Conservation (phyloP, 2,888 invertebrate genomes). For the Heteropelma amictum region DNA sequence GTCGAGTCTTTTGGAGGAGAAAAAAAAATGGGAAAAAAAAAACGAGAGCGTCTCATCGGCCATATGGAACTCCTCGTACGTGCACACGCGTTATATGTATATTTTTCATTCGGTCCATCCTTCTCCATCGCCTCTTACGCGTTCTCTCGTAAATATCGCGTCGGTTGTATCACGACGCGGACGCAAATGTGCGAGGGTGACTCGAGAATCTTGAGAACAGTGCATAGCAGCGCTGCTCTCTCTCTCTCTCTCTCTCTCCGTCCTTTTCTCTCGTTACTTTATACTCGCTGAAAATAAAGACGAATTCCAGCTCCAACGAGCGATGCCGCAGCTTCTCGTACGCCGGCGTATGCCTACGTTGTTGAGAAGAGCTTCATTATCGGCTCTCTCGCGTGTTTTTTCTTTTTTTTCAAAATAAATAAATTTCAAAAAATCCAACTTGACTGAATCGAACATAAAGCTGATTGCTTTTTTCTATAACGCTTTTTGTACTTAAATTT, state of each 20-base stretch:
- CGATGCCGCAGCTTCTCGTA: no score
- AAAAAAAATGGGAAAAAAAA: no score
- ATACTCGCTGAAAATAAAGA: constrained; percentile 57
- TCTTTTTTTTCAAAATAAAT: no score
- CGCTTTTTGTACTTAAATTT: no score
- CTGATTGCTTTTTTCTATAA: no score
- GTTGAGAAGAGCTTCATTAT: no score
- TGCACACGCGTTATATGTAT: constrained; percentile 5
- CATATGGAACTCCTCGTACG: constrained; percentile 44
- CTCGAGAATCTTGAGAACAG: constrained; percentile 58
- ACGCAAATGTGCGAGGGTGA: constrained; percentile 56
- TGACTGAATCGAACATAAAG: no score
- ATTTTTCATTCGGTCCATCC: background rate
- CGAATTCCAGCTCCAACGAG: constrained; percentile 56
- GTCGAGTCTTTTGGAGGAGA: constrained; percentile 44
- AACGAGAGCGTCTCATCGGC: constrained; percentile 47
- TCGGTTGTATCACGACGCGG: constrained; percentile 36
- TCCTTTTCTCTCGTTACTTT: no score
- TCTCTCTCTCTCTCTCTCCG: constrained; percentile 16
- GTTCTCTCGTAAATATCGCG: constrained; percentile 38
- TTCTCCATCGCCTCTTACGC: constrained; percentile 26
- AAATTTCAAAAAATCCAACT: no score
- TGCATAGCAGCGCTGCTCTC: constrained; percentile 44
- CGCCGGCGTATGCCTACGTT: no score
- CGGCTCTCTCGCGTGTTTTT: no score